Evolutionary conservation across 2,797 vertebrate species (phyloP), one percentile per base, ranked within the genome.

Genomic region (Macropodus opercularis): DNA sequence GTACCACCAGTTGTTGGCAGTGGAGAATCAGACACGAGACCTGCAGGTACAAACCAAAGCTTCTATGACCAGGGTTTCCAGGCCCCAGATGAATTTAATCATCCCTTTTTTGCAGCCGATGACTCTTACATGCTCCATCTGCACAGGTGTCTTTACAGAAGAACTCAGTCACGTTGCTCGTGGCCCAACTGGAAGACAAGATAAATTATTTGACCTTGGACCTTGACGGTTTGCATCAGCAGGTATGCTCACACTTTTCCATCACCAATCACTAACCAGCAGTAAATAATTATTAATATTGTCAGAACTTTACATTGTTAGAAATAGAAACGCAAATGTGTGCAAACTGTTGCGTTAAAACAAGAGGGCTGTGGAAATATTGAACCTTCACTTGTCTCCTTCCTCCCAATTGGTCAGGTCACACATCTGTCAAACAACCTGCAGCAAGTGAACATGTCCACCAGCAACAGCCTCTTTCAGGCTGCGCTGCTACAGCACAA

Each of bases 21-120:
- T 98, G 63, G 91, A 95, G 87, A 95, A 95, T 54, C 72, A 51
- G 19, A 95, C 92, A 5, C 71, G 70, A 60, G 69, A 84, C 34
- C 27, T 94, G 13, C 81, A 90, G 95, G 97, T 98, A 26, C 27
- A 65, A 12, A 38, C 17, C 21, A 3, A 18, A 7, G 2, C 2
- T 9, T 8, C 13, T 39, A 6, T 18, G 26, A 24, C 29, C 4
- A 13, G 9, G 13, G n/a, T 19, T 42, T 42, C 11, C 12, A n/a
- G n/a, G n/a, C n/a, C n/a, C n/a, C n/a, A n/a, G n/a, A n/a, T n/a
- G 6, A 8, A 3, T 3, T 19, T 31, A 39, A 39, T 19, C 4
- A 19, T 2, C 17, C 3, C 6, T 23, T 8, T 23, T 2, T n/a
- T 38, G 14, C 40, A 6, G 21, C 40, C 31, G 11, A 3, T 32